Conservation (phyloP, 1,140 invertebrate species). For the Caenorhabditis brenneri region DNA sequence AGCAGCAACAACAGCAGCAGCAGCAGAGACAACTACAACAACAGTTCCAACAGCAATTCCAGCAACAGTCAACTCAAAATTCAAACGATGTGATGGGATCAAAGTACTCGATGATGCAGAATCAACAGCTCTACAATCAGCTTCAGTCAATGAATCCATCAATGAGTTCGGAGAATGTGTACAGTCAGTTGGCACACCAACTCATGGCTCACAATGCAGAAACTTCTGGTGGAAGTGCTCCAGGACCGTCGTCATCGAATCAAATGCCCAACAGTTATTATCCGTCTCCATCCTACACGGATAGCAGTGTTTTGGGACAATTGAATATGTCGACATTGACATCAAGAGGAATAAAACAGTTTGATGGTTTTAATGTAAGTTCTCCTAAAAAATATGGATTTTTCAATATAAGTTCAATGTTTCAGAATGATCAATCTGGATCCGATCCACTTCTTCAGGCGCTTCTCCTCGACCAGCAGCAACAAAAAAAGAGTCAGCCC, state of each 20-base stretch:
- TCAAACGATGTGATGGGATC: neutral
- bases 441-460: neutral
- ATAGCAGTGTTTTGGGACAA: constrained; percentile 8
- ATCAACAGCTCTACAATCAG: neutral
- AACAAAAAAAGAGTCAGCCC: neutral
- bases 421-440: neutral
- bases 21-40: neutral
- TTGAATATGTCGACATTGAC: neutral
- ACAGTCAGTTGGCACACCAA: neutral
- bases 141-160: neutral
- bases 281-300: constrained; percentile 25
- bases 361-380: constrained; percentile 18
- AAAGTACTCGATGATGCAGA: neutral
- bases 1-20: neutral
- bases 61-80: neutral
- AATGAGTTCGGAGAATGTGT: neutral
- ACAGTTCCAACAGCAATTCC: neutral
- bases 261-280: neutral
- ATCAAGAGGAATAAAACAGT: constrained; percentile 18
- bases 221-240: neutral
- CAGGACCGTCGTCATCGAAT: neutral
- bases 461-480: neutral
- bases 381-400: neutral
- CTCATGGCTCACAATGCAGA: neutral
- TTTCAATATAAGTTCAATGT: neutral